These are phyloP conservation scores for Paradoxurus hermaphroditus DNA, from an alignment of 2,113 vertebrate species.

Conservation along the genomic window DNA sequence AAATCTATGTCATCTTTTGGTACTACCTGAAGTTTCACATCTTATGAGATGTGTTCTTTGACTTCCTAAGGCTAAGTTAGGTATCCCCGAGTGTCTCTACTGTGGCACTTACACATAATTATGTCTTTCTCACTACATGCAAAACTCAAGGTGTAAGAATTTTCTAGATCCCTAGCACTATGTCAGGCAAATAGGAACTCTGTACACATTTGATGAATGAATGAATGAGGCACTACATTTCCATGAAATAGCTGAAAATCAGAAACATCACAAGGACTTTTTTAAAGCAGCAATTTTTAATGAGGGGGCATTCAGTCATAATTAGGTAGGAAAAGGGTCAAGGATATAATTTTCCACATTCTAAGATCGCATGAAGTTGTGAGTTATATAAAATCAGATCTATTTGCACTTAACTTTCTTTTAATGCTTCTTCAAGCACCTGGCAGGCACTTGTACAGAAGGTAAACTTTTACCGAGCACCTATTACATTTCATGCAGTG, in stretches of 20 bases:
- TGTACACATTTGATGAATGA: not conserved
- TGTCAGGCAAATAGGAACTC: conserved; percentile 13
- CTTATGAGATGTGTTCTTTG: conserved; percentile 34
- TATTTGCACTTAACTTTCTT: not conserved
- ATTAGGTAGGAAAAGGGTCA: not conserved
- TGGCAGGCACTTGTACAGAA: not conserved
- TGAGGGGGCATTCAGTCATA: not conserved
- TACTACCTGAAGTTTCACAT: conserved; percentile 1
- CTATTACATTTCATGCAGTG: not conserved
- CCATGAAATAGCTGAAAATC: conserved; percentile 17
- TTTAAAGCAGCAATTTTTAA: conserved; percentile 45
- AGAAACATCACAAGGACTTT: conserved; percentile 49
- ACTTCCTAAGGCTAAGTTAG: conserved; percentile 10
- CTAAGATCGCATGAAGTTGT: not conserved
- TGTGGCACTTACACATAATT: not conserved
- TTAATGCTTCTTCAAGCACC: conserved; percentile 28
- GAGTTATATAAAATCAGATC: conserved; percentile 6
- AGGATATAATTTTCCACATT: not conserved
- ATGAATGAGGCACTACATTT: not conserved
- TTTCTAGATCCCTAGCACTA: not conserved
- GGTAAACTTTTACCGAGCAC: not conserved
- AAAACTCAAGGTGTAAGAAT: not conserved
- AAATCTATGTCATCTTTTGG: not conserved
- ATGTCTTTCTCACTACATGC: not conserved
- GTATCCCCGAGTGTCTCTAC: not conserved